These are phyloP conservation scores for Alloscopus bannaensis DNA, from an alignment of 2,888 invertebrate species.

Conservation along the genomic window DNA sequence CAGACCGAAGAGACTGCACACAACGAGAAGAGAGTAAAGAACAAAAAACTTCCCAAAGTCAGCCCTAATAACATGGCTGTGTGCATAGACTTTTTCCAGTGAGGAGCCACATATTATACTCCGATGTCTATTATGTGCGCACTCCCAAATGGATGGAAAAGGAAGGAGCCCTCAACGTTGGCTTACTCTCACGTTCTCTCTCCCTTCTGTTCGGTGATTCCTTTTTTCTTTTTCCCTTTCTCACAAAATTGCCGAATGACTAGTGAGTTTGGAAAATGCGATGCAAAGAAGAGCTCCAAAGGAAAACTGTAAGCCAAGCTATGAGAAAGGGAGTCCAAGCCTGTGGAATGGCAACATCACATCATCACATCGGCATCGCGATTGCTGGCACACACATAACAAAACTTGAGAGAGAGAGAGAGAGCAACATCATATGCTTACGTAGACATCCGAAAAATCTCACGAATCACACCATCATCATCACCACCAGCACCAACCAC, in stretches of 20 bases:
- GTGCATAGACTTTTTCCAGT: neutral
- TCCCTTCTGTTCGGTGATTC: neutral
- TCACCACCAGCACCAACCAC: slow-evolving; percentile 34
- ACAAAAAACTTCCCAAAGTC: no score
- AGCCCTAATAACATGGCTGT: no score
- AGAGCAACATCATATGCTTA: slow-evolving; percentile 60
- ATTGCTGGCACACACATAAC: slow-evolving; percentile 25
- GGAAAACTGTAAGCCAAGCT: neutral
- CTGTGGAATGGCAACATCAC: slow-evolving; percentile 8
- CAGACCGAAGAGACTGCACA: no score
- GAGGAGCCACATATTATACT: neutral
- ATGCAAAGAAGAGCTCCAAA: slow-evolving; percentile 18
- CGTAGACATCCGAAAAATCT: slow-evolving; percentile 64
- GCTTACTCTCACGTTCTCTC: no score
- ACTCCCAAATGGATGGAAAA: no score
- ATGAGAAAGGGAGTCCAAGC: neutral
- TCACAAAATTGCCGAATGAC: neutral
- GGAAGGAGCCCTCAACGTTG: no score
- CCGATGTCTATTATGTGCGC: neutral
- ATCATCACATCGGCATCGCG: slow-evolving; percentile 25
- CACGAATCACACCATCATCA: slow-evolving; percentile 55
- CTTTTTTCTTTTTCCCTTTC: slow-evolving; percentile 11
- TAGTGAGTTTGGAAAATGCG: slow-evolving; percentile 18
- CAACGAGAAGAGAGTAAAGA: no score
- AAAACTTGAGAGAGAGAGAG: slow-evolving; percentile 34